Conservation (phyloP, 2,888 invertebrate genomes). For the Nemotelus nigrinus region DNA sequence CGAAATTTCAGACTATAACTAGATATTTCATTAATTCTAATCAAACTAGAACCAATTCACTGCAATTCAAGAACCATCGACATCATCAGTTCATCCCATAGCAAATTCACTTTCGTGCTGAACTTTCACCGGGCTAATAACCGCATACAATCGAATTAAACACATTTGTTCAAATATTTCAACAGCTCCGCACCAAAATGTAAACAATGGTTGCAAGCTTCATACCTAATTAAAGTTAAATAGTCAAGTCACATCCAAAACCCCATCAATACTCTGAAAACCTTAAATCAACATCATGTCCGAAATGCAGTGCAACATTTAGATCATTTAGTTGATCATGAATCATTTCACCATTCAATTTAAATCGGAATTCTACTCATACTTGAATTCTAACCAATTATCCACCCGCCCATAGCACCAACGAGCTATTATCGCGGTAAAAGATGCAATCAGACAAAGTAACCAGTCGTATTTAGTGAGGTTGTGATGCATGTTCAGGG, state of each 20-base stretch:
- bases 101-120: slow-evolving; percentile 1
- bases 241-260: slow-evolving; percentile 1
- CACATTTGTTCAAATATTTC: slow-evolving; percentile 22
- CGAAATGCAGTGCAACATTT: not conserved
- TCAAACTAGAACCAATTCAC: no score
- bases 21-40: no score
- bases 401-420: not conserved
- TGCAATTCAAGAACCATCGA: no score
- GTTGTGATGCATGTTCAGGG: not conserved
- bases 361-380: not conserved
- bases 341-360: slow-evolving; percentile 35
- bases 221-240: slow-evolving; percentile 21
- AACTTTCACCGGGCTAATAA: slow-evolving; percentile 27
- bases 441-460: no score
- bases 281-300: no score
- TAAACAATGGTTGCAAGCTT: slow-evolving; percentile 5
- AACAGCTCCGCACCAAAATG: not conserved
- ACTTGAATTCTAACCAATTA: not conserved
- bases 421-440: no score
- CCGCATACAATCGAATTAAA: slow-evolving; percentile 25
- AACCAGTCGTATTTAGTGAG: no score
- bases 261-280: no score
- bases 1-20: no score
- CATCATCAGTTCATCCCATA: not conserved
- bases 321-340: slow-evolving; percentile 22